phyloP scores from a whole-genome alignment of 2,113 vertebrate species.

The Phodopus roborovskii region DNA sequence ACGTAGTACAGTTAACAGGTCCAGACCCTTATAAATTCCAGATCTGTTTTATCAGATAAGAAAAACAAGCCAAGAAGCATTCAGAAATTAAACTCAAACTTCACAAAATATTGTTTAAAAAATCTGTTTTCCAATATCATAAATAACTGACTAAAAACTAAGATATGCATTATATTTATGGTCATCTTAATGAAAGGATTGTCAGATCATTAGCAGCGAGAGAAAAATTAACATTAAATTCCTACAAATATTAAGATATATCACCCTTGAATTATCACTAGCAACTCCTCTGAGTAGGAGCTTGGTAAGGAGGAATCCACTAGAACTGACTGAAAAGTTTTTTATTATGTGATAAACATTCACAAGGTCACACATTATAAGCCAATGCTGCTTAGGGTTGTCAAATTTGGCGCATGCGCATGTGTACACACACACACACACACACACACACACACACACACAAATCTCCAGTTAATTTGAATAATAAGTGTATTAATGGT shows the following conservation, averaged over 20 bases:
- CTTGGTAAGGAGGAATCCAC: not conserved
- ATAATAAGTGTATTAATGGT: not conserved
- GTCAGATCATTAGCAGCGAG: not conserved
- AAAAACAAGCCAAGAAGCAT: slow-evolving; percentile 54
- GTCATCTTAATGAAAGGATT: slow-evolving; percentile 22
- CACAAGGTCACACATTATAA: not conserved
- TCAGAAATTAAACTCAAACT: slow-evolving; percentile 36
- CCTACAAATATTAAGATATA: not conserved
- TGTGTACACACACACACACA: no score
- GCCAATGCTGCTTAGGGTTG: not conserved
- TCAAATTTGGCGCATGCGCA: not conserved
- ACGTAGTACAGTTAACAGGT: slow-evolving; percentile 49
- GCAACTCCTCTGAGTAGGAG: not conserved
- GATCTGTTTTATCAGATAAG: slow-evolving; percentile 48
- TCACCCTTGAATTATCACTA: not conserved
- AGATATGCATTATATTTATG: not conserved
- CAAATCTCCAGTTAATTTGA: not conserved
- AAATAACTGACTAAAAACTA: slow-evolving; percentile 34
- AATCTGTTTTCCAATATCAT: slow-evolving; percentile 19
- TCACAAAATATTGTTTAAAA: slow-evolving; percentile 42
- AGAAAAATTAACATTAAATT: slow-evolving; percentile 1
- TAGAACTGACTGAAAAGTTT: not conserved
- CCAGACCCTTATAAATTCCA: slow-evolving; percentile 69
- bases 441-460: no score
- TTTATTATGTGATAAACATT: not conserved